Base-by-base conservation (phyloP, 1,140 invertebrate genomes). In the Drosophila seguyi region DNA sequence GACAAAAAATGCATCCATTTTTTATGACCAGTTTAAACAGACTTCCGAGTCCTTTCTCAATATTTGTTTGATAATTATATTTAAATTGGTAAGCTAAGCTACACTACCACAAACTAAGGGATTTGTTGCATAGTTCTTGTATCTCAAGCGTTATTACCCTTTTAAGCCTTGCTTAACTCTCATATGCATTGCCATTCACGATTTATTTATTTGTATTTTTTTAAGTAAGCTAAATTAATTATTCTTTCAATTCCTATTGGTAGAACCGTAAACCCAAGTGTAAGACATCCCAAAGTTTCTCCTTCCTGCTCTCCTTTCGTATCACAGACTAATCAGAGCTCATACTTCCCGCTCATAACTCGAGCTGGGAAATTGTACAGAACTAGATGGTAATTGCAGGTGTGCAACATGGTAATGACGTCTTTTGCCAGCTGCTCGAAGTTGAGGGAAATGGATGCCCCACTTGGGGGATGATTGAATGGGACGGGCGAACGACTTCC, bases 361-460 rank as follows among this genome's bases (percentile, higher is more conserved):
- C 22, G 20, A 16, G 29, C 8, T 53, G 31, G 48, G 38, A 74
- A 76, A 75, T 67, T 67, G 47, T 55, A 41, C 29, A 22, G 45
- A 76, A 76, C 47, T 53, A 76, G 72, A 39, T 75, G 47, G 72
- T 76, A 76, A 76, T 75, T 75, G 72, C 61, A 66, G 73, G 61
- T 75, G 60, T 65, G 60, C 73, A 75, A 44, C 50, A 65, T 75
- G 59, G 69, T 75, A 75, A 75, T 76, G 53, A 76, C 55, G 45
- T 50, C 52, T 75, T 42, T 50, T 39, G 39, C 25, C 39, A 53
- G 55, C 38, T 56, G 68, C 18, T 20, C 29, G 34, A 50, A 25
- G 38, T 57, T 72, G 36, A 53, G 52, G 52, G 65, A 56, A 57
- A 36, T 71, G 42, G 68, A 58, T 38, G 29, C 65, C 42, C 27